These are phyloP conservation scores for Halcyon chelicuti DNA, from an alignment of 2,797 vertebrate genomes.

Conservation along the genomic window DNA sequence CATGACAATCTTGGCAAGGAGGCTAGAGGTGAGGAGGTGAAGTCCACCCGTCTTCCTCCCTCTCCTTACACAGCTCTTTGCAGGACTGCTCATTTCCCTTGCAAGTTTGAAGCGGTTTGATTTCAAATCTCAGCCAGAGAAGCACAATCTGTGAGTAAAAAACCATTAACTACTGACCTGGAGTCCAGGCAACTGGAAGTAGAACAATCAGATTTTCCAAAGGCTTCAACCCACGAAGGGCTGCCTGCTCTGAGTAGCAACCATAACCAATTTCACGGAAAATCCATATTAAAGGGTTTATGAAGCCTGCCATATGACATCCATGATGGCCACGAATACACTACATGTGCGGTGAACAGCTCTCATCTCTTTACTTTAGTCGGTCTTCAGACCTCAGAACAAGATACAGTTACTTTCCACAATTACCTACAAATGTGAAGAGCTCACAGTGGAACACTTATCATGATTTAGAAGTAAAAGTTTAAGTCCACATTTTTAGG, in stretches of 20 bases:
- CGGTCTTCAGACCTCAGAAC: background rate
- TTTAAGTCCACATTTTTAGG: background rate
- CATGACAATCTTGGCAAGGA: fast-evolving
- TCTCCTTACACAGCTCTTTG: background rate
- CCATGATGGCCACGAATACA: background rate
- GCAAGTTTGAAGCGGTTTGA: background rate
- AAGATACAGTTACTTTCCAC: background rate
- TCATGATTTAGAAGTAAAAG: background rate
- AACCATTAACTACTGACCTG: background rate
- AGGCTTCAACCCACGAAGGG: background rate
- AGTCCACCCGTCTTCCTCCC: background rate
- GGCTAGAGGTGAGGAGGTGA: background rate
- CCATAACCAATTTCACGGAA: background rate
- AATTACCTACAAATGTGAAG: background rate
- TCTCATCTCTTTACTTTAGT: background rate
- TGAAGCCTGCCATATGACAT: background rate
- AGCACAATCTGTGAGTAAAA: background rate
- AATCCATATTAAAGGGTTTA: background rate
- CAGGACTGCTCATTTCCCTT: background rate
- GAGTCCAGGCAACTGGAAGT: background rate
- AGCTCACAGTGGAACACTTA: background rate
- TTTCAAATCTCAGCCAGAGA: background rate
- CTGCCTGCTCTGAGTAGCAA: background rate
- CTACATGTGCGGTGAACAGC: background rate
- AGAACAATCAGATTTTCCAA: background rate